Base-by-base conservation (phyloP, 1,140 invertebrate genomes). In the Cotesia typhae region DNA sequence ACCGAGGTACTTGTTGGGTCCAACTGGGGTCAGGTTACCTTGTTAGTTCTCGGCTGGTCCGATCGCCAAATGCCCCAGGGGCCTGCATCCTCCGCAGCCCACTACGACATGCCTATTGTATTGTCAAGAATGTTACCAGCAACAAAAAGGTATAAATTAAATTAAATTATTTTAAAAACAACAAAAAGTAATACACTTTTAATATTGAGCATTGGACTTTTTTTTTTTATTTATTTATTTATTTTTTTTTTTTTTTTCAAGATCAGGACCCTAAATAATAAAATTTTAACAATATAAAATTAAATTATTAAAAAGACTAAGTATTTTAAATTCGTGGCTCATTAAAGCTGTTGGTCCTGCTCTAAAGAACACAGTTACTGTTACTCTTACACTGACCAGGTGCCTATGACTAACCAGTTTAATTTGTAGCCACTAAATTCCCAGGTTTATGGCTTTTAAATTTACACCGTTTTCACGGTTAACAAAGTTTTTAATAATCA, bases 391-490 rank as follows among this genome's bases (percentile, higher is more conserved):
- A 47, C 67, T 14, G 61, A 64, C 68, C 36, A 55, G 52, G 53
- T 67, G 59, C 12, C 47, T 72, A 74, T 70, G 76, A 67, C 76
- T 75, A 47, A 76, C 72, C 74, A 78, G 74, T 81, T 82, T 82
- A 83, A 84, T 85, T 85, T 85, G 83, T 85, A 80, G 83, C 81
- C 82, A 85, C 81, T 85, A 84, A 85, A 84, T 78, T 76, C 76
- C 75, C 72, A 72, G 77, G 75, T 83, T 85, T 85, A 83, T 84
- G 80, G 81, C 77, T 72, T 73, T 72, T 75, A 83, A 83, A 84
- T 84, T 84, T 84, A 85, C 83, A 79, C 75, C 80, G 71, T 83
- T 84, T 84, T 81, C 81, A 80, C 81, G 80, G 79, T 76, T 47
- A 47, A 47, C 41, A 77, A 78, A 82, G 77, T 84, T 82, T 83